Conservation (phyloP, 2,888 invertebrate genomes). For the Nomada ruficornis region DNA sequence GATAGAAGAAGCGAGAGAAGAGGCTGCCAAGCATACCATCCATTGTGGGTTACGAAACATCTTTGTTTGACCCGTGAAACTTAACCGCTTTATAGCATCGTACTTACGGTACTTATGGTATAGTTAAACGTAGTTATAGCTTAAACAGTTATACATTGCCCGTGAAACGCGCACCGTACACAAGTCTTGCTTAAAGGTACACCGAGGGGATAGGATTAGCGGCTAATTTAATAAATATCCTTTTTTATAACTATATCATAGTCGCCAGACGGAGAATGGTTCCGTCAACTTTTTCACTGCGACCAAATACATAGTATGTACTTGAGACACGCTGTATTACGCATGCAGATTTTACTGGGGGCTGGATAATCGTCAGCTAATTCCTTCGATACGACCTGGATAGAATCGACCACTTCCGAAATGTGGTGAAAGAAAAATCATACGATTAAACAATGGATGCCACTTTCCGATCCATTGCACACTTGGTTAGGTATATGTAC, state of each 20-base stretch:
- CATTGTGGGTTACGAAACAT: slow-evolving; percentile 12
- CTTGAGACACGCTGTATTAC: neutral
- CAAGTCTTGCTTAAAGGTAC: neutral
- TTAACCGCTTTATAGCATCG: slow-evolving; percentile 34
- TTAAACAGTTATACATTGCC: slow-evolving; percentile 56
- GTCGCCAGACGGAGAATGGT: neutral
- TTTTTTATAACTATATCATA: neutral
- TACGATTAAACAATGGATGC: no score
- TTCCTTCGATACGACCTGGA: no score
- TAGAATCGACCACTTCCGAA: no score
- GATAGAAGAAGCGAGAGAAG: no score
- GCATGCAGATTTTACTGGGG: no score
- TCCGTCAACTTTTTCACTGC: neutral
- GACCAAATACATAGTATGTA: neutral
- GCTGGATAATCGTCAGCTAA: no score
- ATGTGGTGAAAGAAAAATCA: no score
- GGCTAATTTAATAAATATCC: neutral
- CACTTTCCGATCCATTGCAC: no score
- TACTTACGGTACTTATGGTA: slow-evolving; percentile 51
- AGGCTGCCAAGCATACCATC: neutral
- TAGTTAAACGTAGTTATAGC: slow-evolving; percentile 52
- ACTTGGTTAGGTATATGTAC: no score
- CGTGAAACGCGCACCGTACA: neutral
- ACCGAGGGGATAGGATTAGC: neutral
- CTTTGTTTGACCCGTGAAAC: slow-evolving; percentile 29